Base-by-base conservation (phyloP, 2,113 vertebrate species). In the Nettapus auritus region DNA sequence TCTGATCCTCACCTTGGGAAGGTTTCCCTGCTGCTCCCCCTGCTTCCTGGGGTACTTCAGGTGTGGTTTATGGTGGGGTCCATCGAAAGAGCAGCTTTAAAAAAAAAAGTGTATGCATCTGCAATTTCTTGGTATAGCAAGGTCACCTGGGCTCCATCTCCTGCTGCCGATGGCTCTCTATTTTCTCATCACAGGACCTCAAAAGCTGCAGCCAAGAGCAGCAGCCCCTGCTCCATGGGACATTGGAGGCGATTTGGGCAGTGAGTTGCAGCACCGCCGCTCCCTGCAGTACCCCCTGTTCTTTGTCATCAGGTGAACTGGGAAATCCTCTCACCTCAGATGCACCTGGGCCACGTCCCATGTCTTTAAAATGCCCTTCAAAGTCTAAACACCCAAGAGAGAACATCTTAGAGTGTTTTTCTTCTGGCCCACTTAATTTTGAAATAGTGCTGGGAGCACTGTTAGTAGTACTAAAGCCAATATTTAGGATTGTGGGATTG, bases 291-390 rank as follows among this genome's bases (percentile, higher is more conserved):
- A 12, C 18, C 34, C 0, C 0, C 48, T 28, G 62, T 52, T 40
- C 8, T 53, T 80, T 60, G 55, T 85, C 14, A 0, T 57, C 55
- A 2, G 13, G 8, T 20, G 15, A 56, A 25, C 13, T 13, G 7
- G 38, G 11, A 93, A 89, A 78, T 26, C 53, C 69, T 71, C 5
- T n/a, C 62, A 6, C 31, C 0, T 4, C 86, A 50, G 10, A 90
- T 60, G 77, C 64, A 76, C 64, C 48, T 36, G 26, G 69, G 52
- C 52, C 82, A 1, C 19, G 42, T 59, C 70, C 69, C 52, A 26
- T 5, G 33, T 9, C 93, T 93, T 89, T 78, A 48, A 93, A 93
- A 82, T 8, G 93, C 28, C 94, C 93, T 94, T 92, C 91, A 86
- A 4, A 76, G 33, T 29, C 4, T 1, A 15, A 90, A 63, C 0